These are phyloP conservation scores for Gymnoscelis rufifasciata DNA, from an alignment of 2,888 invertebrate species.

Conservation along the genomic window DNA sequence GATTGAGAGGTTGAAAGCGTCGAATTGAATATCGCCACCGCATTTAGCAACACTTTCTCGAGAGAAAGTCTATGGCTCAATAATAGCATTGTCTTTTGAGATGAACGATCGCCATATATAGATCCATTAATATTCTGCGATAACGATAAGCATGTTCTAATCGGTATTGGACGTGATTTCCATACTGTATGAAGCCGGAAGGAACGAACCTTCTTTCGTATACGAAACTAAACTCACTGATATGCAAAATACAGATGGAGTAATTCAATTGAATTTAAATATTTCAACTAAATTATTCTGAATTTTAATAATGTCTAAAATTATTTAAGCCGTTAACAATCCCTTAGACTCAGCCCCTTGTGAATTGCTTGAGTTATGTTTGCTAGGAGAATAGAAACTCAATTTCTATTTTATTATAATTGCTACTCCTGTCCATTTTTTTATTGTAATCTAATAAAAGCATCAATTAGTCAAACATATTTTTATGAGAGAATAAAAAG, in stretches of 20 bases:
- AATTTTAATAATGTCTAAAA: too few species aligned
- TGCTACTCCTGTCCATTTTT: too few species aligned
- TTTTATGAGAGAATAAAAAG: too few species aligned
- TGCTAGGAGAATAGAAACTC: too few species aligned
- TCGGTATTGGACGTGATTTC: constrained; percentile 23
- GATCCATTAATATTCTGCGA: constrained; percentile 31
- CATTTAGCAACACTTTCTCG: constrained; percentile 72
- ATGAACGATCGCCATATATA: constrained; percentile 34
- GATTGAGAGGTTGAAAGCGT: constrained; percentile 62
- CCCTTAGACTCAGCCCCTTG: too few species aligned
- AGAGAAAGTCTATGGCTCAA: constrained; percentile 72
- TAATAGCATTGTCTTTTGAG: constrained; percentile 62
- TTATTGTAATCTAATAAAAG: too few species aligned
- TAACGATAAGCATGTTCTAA: constrained; percentile 21
- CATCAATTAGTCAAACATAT: too few species aligned
- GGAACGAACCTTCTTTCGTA: not conserved
- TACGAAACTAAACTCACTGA: constrained; percentile 4
- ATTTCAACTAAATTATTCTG: too few species aligned
- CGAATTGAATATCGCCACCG: constrained; percentile 55
- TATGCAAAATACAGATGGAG: not conserved
- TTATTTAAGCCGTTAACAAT: too few species aligned
- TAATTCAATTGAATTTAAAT: too few species aligned
- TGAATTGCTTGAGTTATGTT: too few species aligned
- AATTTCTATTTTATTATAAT: too few species aligned
- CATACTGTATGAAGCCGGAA: constrained; percentile 27